phyloP scores from a whole-genome alignment of 2,113 vertebrate genomes.

The Bos javanicus region DNA sequence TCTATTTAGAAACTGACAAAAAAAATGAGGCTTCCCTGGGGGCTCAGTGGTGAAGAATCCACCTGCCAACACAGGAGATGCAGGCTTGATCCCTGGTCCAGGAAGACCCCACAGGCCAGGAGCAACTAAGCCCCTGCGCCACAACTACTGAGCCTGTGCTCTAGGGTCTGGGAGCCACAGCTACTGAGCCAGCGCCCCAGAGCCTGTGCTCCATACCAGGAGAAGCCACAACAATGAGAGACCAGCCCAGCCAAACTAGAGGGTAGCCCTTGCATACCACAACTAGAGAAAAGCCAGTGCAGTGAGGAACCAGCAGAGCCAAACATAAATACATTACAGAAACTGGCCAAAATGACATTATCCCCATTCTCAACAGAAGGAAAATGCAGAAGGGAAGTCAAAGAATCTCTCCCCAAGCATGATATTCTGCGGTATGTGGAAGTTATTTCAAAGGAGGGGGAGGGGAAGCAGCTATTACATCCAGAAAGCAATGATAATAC shows the following conservation, averaged over 20 bases:
- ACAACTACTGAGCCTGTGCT: not conserved
- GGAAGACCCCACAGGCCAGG: not conserved
- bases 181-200: not conserved
- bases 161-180: not conserved
- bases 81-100: not conserved
- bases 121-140: not conserved
- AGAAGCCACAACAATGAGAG: not conserved
- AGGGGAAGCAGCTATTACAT: not conserved
- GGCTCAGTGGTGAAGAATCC: not conserved
- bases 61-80: not conserved
- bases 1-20: not conserved
- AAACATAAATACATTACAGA: not conserved
- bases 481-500: not conserved
- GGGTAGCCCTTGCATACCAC: not conserved
- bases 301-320: not conserved
- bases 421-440: not conserved
- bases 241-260: not conserved
- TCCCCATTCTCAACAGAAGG: not conserved
- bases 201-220: not conserved
- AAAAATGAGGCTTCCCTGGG: not conserved
- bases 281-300: not conserved
- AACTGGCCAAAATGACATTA: not conserved
- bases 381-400: not conserved
- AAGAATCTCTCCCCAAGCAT: not conserved
- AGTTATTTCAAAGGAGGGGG: not conserved